phyloP scores from a whole-genome alignment of 2,888 invertebrate genomes.

The Metopia argyrocephala region DNA sequence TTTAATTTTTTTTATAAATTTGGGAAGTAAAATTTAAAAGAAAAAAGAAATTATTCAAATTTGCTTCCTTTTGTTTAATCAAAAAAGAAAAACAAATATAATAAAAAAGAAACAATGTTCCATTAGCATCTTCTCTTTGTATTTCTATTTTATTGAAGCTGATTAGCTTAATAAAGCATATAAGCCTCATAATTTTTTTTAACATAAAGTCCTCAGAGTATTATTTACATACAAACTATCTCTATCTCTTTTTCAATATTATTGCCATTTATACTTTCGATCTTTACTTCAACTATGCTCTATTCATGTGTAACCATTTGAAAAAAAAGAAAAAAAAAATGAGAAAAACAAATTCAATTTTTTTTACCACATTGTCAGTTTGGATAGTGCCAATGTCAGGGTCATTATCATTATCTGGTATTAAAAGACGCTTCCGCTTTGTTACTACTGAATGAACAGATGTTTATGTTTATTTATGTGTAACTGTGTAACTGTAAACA shows the following conservation, averaged over 20 bases:
- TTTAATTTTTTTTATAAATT: too few species aligned
- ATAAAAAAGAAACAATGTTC: too few species aligned
- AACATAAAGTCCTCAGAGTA: background rate
- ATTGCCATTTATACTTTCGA: background rate
- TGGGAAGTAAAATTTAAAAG: too few species aligned
- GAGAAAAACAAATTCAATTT: constrained; percentile 23
- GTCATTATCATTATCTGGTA: constrained; percentile 18
- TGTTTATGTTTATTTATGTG: background rate
- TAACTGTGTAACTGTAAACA: constrained; percentile 9
- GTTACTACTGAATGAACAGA: constrained; percentile 4
- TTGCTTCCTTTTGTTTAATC: background rate
- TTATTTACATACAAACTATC: background rate
- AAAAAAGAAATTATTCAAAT: background rate
- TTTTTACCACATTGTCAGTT: constrained; percentile 22
- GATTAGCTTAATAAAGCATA: background rate
- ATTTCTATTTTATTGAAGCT: background rate
- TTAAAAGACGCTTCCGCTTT: constrained; percentile 39
- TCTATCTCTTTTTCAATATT: background rate
- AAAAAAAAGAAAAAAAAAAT: background rate
- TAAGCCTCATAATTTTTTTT: background rate
- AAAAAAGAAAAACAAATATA: background rate
- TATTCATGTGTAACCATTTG: constrained; percentile 38
- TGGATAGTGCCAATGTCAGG: constrained; percentile 55
- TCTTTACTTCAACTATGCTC: background rate
- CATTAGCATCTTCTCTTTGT: too few species aligned